A percentile compares a stretch with the other conserved stretches of the same genome.
Evolutionary conservation across 2,113 vertebrate genomes (phyloP).

Genomic region (Cyprinodon brontotheroides): DNA sequence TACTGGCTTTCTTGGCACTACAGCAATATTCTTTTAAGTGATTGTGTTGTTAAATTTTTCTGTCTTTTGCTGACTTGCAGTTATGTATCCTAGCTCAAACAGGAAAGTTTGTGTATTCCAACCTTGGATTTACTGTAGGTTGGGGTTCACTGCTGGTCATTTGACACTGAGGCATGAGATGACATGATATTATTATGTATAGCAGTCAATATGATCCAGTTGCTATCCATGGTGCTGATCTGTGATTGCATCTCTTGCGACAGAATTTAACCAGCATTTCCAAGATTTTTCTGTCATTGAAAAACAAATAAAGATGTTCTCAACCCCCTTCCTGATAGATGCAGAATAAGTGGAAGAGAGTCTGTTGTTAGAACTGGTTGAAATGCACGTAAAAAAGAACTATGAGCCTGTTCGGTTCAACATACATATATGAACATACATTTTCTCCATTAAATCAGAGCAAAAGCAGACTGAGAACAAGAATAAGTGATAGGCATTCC

Average conservation of each 20-base stretch:
- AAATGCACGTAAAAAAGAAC: conserved; percentile 38
- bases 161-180: background rate
- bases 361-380: conserved; percentile 9
- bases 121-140: too few relatives aligned
- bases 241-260: background rate
- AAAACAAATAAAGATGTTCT: background rate
- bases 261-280: conserved; percentile 16
- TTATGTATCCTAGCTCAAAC: too few relatives aligned
- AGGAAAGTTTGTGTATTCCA: too few relatives aligned
- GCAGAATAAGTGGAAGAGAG: conserved; percentile 2
- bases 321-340: background rate
- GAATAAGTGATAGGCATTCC: conserved; percentile 34
- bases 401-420: conserved; percentile 33
- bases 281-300: conserved; percentile 17
- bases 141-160: too few relatives aligned
- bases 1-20: too few relatives aligned
- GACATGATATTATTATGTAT: background rate
- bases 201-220: too few relatives aligned
- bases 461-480: conserved; percentile 32
- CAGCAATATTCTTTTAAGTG: too few relatives aligned
- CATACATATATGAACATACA: conserved; percentile 34
- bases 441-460: conserved; percentile 22
- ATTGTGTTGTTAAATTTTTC: too few relatives aligned
- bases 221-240: too few relatives aligned
- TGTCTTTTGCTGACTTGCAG: too few relatives aligned